These are phyloP conservation scores for Scrobipalpa costella DNA, from an alignment of 2,888 invertebrate species.

Conservation along the genomic window DNA sequence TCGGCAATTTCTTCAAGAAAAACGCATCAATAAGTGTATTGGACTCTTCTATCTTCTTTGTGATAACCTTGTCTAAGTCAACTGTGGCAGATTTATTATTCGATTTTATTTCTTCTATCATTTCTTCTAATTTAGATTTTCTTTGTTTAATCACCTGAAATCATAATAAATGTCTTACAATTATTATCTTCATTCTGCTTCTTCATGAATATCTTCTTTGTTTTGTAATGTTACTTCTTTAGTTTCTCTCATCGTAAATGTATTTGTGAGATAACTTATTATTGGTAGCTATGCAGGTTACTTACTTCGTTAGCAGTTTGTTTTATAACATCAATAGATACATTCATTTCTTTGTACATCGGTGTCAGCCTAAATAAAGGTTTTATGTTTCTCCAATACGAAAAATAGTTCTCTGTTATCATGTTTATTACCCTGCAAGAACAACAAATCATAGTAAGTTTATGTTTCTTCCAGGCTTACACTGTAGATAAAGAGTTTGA, in stretches of 20 bases:
- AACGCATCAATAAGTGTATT: conserved; percentile 44
- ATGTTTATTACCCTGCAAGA: conserved; percentile 42
- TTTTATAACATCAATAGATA: conserved; percentile 39
- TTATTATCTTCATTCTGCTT: no score
- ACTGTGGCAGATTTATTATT: conserved; percentile 40
- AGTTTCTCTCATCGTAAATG: no score
- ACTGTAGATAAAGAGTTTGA: neutral
- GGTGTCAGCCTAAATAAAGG: conserved; percentile 40
- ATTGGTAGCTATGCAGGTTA: neutral
- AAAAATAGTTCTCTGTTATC: conserved; percentile 43
- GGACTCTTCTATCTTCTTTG: conserved; percentile 36
- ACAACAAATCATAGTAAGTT: neutral
- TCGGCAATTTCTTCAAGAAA: conserved; percentile 39
- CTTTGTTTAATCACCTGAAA: conserved; percentile 43
- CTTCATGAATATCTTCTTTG: no score
- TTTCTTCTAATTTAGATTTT: conserved; percentile 37
- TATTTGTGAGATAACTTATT: no score
- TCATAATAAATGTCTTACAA: conserved; percentile 26
- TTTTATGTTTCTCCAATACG: conserved; percentile 47
- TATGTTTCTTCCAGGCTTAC: neutral
- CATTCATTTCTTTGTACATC: conserved; percentile 43
- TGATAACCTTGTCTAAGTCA: conserved; percentile 28
- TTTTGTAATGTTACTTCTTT: no score
- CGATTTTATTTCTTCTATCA: conserved; percentile 38
- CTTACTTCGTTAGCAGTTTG: conserved; percentile 22